Base-by-base conservation (phyloP, 2,888 invertebrate species). In the Stomorhina lunata region DNA sequence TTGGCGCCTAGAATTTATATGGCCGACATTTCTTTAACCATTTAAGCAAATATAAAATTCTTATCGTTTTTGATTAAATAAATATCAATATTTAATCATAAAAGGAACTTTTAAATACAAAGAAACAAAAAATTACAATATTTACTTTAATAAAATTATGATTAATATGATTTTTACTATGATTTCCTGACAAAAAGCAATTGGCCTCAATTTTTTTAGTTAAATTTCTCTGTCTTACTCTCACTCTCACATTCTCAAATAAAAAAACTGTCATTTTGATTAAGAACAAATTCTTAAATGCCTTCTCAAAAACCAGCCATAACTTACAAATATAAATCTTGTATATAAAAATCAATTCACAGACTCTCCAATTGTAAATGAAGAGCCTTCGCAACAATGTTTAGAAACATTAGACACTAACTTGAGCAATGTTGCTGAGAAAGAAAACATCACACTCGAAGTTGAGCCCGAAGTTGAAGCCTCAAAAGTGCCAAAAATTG, bases 401-500 rank as follows among this genome's bases (percentile, higher is more conserved):
- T 63, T 75, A 80, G 80, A 63, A 75, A 53, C 61, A 73, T 53
- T 53, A 68, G 73, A 59, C 53, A 57, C 73, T 43, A 55, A 29
- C 40, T 32, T 50, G 59, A 40, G 25, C 40, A 53, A 34, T 15
- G 43, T 4, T 53, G 32, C 9, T 10, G n/a, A 27, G 10, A 29
- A 15, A 9, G 5, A 20, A 29, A 17, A 17, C 12, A n/a, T 25
- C 22, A 50, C 5, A 25, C 43, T 6, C 45, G 57, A 69, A 65
- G 57, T 57, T 76, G 80, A 37, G 45, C 48, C 72, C 22, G 50
- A 66, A 27, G 69, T 29, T 55, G 77, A 77, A 68, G 48, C 43
- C 45, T 78, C 83, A 43, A 86, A 84, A 80, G 84, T 85, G 84
- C 84, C 85, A 75, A 86, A 86, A 86, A 85, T 86, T 29, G 85